Evolutionary conservation across 2,797 vertebrate species (phyloP), one percentile per base, ranked within the genome.

Genomic region (Oceanodroma leucorhoa): DNA sequence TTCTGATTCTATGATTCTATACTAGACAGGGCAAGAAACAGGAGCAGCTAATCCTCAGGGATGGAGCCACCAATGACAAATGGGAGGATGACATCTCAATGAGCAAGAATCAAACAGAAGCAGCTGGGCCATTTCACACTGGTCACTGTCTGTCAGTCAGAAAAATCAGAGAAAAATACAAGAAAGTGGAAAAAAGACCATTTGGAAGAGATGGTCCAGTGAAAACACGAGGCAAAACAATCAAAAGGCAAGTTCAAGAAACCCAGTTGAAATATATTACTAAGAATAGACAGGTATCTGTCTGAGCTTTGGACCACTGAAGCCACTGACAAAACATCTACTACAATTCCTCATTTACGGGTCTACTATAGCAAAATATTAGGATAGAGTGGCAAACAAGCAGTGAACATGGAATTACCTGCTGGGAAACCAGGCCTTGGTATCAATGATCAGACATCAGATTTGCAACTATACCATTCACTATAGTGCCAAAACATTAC

Each of bases 361-460:
- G 36, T 41, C 38, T 46, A 32, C 32, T 71, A 23, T 0, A 60
- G 40, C 41, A 62, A 76, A 92, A 71, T 65, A 86, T 6, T 34
- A 85, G 40, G 83, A 91, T 4, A 82, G 22, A 94, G 45, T 81
- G 57, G 67, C 90, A 97, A 95, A 95, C 62, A 94, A 93, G 51
- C 73, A 95, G 54, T 66, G 51, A 95, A 80, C 58, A 72, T 22
- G 61, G 43, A 70, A 91, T 54, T 75, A 83, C 45, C 51, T 32
- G 8, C 54, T 88, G 43, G n/a, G 54, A 91, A 94, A 60, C 8
- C 21, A 62, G 26, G 36, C 22, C 45, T 45, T 70, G 27, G 51
- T 78, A 89, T 32, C 77, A 57, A 10, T 13, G 48, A 80, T 2
- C 4, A 36, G 43, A 70, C 11, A 58, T 32, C 6, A 58, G 45